Evolutionary conservation across 1,140 invertebrate genomes (phyloP).

Genomic region (Pogonomyrmex californicus): DNA sequence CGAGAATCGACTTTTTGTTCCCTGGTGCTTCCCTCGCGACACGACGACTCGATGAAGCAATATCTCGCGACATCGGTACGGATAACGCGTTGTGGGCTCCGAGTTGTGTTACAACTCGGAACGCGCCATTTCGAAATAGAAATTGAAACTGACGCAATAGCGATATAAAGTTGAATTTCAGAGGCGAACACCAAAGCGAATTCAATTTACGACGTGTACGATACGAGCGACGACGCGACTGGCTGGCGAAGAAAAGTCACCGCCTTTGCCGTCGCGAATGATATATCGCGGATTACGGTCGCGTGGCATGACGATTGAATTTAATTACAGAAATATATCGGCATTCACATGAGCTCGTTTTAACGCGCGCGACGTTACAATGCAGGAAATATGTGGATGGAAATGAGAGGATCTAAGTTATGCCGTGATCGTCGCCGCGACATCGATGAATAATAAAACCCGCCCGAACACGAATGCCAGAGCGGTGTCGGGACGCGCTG

Average conservation of each 20-base stretch:
- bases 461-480: conserved; percentile 14
- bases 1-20: conserved; percentile 50
- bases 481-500: neutral
- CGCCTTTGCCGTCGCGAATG: neutral
- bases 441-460: conserved; percentile 64
- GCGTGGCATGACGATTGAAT: neutral
- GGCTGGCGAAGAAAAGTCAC: neutral
- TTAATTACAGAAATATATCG: conserved; percentile 32
- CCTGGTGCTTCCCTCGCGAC: neutral
- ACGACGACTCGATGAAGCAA: conserved; percentile 60
- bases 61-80: conserved; percentile 57
- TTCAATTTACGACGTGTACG: conserved; percentile 7
- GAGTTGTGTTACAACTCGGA: neutral
- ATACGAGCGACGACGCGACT: neutral
- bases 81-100: conserved; percentile 36
- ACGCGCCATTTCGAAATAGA: no score
- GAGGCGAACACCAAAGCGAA: neutral
- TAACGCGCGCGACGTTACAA: neutral
- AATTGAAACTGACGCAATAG: neutral
- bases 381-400: conserved; percentile 5
- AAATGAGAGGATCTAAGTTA: conserved; percentile 8
- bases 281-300: conserved; percentile 11
- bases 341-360: neutral
- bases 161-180: neutral
- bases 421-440: neutral